Conservation (phyloP, 2,113 vertebrate species). For the Nycticebus coucang region DNA sequence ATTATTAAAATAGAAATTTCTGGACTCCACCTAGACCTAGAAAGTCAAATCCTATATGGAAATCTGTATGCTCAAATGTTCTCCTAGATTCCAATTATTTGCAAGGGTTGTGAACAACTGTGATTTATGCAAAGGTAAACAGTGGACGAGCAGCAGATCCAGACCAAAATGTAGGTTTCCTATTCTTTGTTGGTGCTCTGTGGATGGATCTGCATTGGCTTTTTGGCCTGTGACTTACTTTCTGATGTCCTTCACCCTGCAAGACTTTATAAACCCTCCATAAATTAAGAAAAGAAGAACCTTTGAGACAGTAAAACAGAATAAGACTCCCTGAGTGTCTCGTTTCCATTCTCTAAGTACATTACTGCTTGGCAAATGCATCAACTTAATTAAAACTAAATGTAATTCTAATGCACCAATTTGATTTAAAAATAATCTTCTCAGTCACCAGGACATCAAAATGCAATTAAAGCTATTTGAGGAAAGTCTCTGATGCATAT, state of each 20-base stretch:
- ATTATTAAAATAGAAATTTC: background rate
- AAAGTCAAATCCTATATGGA: background rate
- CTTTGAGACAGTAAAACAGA: slow-evolving; percentile 27
- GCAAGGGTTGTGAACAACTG: background rate
- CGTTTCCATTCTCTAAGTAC: slow-evolving; percentile 71
- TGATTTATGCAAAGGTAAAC: background rate
- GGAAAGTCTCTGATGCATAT: slow-evolving; percentile 76
- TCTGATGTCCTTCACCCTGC: background rate
- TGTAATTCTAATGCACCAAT: slow-evolving; percentile 80
- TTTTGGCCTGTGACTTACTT: background rate
- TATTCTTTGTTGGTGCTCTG: background rate
- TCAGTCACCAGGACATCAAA: slow-evolving; percentile 81
- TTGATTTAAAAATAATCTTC: slow-evolving; percentile 82
- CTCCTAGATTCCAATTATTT: background rate
- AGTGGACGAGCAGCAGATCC: background rate
- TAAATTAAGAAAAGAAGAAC: slow-evolving; percentile 26
- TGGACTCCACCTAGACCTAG: background rate
- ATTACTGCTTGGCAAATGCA: slow-evolving; percentile 79
- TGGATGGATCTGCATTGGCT: background rate
- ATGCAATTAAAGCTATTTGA: slow-evolving; percentile 80
- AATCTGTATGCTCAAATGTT: background rate
- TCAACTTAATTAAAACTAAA: slow-evolving; percentile 82
- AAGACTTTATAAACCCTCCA: background rate
- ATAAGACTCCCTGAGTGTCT: slow-evolving; percentile 62
- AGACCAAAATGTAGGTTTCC: background rate